phyloP scores from a whole-genome alignment of 2,113 vertebrate species.

The Phylloscopus trochiloides region DNA sequence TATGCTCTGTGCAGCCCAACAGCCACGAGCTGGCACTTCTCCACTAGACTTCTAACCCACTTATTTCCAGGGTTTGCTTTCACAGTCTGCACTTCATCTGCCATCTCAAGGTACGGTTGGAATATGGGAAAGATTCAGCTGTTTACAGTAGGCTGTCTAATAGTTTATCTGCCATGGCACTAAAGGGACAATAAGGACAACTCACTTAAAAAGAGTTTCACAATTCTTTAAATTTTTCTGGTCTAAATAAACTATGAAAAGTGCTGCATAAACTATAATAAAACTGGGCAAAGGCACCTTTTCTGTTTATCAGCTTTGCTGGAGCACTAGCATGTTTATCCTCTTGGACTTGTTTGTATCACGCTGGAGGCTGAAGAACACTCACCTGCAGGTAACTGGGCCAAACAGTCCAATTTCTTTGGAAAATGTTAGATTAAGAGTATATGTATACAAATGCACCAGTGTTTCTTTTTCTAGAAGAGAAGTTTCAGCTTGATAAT shows the following conservation, averaged over 20 bases:
- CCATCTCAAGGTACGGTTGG: neutral
- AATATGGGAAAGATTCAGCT: neutral
- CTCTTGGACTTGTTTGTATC: neutral
- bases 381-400: neutral
- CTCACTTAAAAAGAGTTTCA: neutral
- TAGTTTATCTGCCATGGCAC: neutral
- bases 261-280: neutral
- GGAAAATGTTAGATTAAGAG: neutral
- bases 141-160: neutral
- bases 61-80: neutral
- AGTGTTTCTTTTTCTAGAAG: neutral
- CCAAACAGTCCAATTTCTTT: neutral
- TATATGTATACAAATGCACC: neutral
- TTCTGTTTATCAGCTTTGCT: neutral
- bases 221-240: neutral
- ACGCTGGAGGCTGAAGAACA: neutral
- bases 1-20: neutral
- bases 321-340: neutral
- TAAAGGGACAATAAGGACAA: neutral
- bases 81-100: neutral
- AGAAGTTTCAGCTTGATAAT: neutral
- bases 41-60: neutral
- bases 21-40: neutral
- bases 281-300: neutral
- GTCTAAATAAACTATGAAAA: neutral